These are phyloP conservation scores for Tetranychus truncatus DNA, from an alignment of 2,888 invertebrate genomes.

Conservation along the genomic window DNA sequence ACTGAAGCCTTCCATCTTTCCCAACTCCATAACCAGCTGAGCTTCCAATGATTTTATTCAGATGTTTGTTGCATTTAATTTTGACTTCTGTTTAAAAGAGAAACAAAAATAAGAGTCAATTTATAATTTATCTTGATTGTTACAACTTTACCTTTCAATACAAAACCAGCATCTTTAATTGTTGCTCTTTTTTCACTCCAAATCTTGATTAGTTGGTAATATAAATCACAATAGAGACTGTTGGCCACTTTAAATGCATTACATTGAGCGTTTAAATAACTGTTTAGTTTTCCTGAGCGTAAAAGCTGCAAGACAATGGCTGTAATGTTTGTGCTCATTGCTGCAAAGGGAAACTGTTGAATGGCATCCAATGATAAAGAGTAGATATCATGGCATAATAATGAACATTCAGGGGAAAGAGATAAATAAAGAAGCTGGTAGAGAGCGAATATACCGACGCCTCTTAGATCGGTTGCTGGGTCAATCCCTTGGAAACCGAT, in stretches of 20 bases:
- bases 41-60: not conserved
- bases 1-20: too few relatives aligned
- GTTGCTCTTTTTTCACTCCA: constrained; percentile 38
- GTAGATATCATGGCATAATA: constrained; percentile 35
- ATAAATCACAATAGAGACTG: constrained; percentile 36
- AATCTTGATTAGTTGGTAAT: constrained; percentile 34
- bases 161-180: constrained; percentile 38
- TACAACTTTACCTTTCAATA: constrained; percentile 35
- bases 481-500: constrained; percentile 41
- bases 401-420: constrained; percentile 26
- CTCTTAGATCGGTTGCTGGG: constrained; percentile 40
- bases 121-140: not conserved
- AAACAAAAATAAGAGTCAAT: not conserved
- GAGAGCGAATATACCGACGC: constrained; percentile 38
- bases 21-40: not conserved
- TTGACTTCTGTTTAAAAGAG: not conserved
- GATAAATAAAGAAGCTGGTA: constrained; percentile 37
- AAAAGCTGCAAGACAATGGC: constrained; percentile 38
- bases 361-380: constrained; percentile 35
- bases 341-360: constrained; percentile 40
- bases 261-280: constrained; percentile 27
- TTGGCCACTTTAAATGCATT: constrained; percentile 35
- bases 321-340: constrained; percentile 40
- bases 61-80: not conserved
- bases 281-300: constrained; percentile 36